Evolutionary conservation across 2,888 invertebrate genomes (phyloP), one percentile per base, ranked within the genome.

Genomic region (Phasia obesa): DNA sequence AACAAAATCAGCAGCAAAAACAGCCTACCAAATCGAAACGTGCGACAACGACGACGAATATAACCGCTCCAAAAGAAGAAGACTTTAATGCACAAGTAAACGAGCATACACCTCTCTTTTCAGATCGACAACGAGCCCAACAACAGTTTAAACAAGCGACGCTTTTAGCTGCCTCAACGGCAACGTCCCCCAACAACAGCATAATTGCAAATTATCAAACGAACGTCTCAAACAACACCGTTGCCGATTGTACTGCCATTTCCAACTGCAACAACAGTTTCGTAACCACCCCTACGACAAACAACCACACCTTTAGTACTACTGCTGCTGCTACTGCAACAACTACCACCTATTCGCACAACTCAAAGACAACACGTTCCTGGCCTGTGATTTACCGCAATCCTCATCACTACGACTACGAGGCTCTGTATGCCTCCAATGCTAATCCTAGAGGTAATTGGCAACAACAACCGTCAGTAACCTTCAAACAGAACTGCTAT

Each of bases 331-430:
- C 82, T 19, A 76, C 84, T 70, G 82, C 82, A 51, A 85, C 86
- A 23, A 82, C 82, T 65, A 85, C 88, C 76, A 88, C 88, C 60
- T 91, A 91, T 81, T 90, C 89, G 81, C 89, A 91, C 84, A 91
- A 91, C 84, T 89, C 91, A 25, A 91, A 89, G 84, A 91, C 91
- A 38, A 91, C 91, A 4, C 90, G 91, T 59, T 91, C 91, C 84
- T 91, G 91, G 91, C 91, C 91, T 0, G 92, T 91, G n/a, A 91
- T 91, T 69, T 91, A 91, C 85, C 88, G 91, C 55, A 91, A 91
- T 88, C 90, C 90, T 0, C 90, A 91, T 83, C 90, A 90, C 81
- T 91, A 90, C 86, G 91, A 91, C 86, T 91, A 91, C 88, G 91
- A 91, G 85, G 89, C 90, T 7, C 87, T 91, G 9, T 91, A 90